Percentiles rank a stretch among this genome's conserved stretches.
phyloP scores from a whole-genome alignment of 1,140 invertebrate genomes.

The Lanistes nyassanus region DNA sequence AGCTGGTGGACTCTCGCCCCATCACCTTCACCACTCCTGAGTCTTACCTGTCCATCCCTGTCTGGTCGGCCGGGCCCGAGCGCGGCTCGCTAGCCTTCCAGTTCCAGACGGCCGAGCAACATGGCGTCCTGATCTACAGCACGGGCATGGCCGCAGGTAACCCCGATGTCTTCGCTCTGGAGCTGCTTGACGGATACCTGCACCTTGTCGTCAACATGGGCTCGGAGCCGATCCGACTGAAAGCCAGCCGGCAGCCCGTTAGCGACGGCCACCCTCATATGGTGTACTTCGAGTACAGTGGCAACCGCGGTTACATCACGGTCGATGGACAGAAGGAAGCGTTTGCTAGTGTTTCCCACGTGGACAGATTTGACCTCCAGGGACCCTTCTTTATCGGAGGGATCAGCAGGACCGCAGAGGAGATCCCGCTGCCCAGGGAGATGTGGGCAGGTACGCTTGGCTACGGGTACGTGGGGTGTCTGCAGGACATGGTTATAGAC shows the following conservation, averaged over 20 bases:
- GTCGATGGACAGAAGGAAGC: slow-evolving; percentile 90
- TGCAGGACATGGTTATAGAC: slow-evolving; percentile 92
- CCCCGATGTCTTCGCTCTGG: slow-evolving; percentile 92
- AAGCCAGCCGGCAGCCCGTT: slow-evolving; percentile 68
- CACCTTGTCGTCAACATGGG: slow-evolving; percentile 92
- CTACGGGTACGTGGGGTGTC: slow-evolving; percentile 94
- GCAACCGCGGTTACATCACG: slow-evolving; percentile 83
- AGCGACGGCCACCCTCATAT: slow-evolving; percentile 94
- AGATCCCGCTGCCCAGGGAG: slow-evolving; percentile 78
- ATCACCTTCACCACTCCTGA: slow-evolving; percentile 91
- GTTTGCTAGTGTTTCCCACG: slow-evolving; percentile 78
- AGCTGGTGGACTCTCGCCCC: slow-evolving; percentile 85
- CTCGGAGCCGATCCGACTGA: slow-evolving; percentile 85
- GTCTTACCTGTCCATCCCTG: slow-evolving; percentile 82
- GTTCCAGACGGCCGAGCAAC: slow-evolving; percentile 91
- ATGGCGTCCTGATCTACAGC: slow-evolving; percentile 93
- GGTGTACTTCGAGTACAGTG: slow-evolving; percentile 71
- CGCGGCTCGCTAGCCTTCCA: slow-evolving; percentile 87
- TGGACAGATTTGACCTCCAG: slow-evolving; percentile 83
- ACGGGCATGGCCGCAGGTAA: slow-evolving; percentile 67
- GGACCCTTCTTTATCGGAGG: slow-evolving; percentile 88
- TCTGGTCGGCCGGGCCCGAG: slow-evolving; percentile 84
- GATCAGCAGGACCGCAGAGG: slow-evolving; percentile 36
- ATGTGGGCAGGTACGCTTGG: slow-evolving; percentile 90
- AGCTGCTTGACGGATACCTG: slow-evolving; percentile 91